Conservation (phyloP, 2,797 vertebrate species). For the Sebastes vulpes region DNA sequence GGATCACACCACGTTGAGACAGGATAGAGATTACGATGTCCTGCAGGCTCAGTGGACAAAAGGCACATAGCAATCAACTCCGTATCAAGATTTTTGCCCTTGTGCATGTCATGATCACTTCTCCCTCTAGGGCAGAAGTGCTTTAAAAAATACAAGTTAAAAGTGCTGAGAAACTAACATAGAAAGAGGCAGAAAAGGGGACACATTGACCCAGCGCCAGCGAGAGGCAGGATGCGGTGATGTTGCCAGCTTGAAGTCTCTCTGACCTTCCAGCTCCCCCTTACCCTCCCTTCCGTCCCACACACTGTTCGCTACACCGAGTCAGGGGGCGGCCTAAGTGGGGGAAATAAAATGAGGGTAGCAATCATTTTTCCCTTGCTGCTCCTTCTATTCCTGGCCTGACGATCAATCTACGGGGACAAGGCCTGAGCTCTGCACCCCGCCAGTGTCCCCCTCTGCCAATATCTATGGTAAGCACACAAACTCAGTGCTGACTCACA, state of each 20-base stretch:
- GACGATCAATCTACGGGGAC: conserved; percentile 59
- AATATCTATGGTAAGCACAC: conserved; percentile 38
- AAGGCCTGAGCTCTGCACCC: conserved; percentile 28
- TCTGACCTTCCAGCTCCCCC: conserved; percentile 51
- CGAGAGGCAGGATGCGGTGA: not conserved
- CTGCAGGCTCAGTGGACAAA: conserved; percentile 4
- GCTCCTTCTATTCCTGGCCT: conserved; percentile 55
- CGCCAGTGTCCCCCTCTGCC: conserved; percentile 25
- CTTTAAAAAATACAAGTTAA: not conserved
- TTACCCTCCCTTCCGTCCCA: not conserved
- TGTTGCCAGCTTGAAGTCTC: conserved; percentile 41
- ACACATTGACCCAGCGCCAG: conserved; percentile 15
- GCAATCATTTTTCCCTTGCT: conserved; percentile 51
- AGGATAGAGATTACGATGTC: conserved; percentile 10
- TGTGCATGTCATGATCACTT: not conserved
- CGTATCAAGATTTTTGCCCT: not conserved
- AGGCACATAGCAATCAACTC: not conserved
- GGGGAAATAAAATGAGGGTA: conserved; percentile 39
- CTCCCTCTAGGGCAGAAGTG: not conserved
- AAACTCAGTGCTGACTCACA: conserved; percentile 58
- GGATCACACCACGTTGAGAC: conserved; percentile 1
- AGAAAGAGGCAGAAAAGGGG: not conserved
- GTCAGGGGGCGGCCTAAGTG: conserved; percentile 28
- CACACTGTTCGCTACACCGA: conserved; percentile 14
- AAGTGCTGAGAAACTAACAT: not conserved